Percentiles rank a stretch among this genome's conserved stretches.
phyloP scores from a whole-genome alignment of 2,888 invertebrate species.

The Ophioninae sp. region DNA sequence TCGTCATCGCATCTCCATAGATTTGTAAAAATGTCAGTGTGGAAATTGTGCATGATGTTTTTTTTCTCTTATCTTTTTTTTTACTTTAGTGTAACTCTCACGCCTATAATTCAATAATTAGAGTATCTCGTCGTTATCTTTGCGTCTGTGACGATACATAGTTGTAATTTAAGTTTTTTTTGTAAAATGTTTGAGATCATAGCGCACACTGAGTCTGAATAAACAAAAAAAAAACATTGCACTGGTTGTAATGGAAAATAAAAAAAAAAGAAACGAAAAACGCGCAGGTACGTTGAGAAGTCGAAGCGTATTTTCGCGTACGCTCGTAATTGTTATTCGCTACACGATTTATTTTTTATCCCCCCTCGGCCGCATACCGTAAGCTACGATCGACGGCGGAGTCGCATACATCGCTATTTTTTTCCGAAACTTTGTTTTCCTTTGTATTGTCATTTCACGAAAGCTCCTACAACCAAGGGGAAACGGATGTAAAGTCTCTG shows the following conservation, averaged over 20 bases:
- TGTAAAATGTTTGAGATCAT: constrained; percentile 24
- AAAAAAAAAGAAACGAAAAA: constrained; percentile 2
- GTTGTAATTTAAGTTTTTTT: constrained; percentile 41
- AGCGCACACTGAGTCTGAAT: constrained; percentile 29
- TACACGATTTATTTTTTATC: constrained; percentile 1
- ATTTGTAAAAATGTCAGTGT: constrained; percentile 52
- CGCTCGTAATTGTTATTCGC: constrained; percentile 19
- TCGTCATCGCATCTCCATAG: constrained; percentile 36
- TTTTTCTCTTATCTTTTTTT: constrained; percentile 11
- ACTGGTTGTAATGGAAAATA: constrained; percentile 22
- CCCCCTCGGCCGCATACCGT: constrained; percentile 10
- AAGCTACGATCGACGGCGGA: constrained; percentile 10
- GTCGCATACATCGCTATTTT: constrained; percentile 4
- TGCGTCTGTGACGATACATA: constrained; percentile 41
- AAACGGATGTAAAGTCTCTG: constrained; percentile 36
- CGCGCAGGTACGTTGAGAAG: constrained; percentile 30
- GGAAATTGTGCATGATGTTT: constrained; percentile 50
- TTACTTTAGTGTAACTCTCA: background rate
- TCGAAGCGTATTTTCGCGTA: constrained; percentile 10
- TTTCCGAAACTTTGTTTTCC: constrained; percentile 20
- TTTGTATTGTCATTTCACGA: constrained; percentile 26
- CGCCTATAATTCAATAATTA: constrained; percentile 25
- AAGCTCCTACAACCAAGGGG: constrained; percentile 24
- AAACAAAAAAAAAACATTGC: constrained; percentile 29
- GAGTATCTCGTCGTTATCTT: constrained; percentile 34